These are phyloP conservation scores for Drosophila aldrichi DNA, from an alignment of 2,888 invertebrate genomes.

Conservation along the genomic window DNA sequence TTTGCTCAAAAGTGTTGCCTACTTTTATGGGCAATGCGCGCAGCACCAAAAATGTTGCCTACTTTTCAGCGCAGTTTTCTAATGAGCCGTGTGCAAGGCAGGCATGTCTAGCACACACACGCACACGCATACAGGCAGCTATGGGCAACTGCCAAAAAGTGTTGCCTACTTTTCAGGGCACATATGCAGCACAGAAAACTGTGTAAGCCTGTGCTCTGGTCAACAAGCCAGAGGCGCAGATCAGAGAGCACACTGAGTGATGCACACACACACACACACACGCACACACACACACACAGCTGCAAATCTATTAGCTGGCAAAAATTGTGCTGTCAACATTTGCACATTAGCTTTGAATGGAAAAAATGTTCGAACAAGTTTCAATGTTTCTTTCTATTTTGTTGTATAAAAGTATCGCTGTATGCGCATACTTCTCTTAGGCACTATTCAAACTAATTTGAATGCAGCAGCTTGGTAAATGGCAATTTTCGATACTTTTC, in stretches of 20 bases:
- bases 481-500: background rate
- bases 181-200: slow-evolving; percentile 10
- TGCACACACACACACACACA: background rate
- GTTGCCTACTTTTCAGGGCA: slow-evolving; percentile 35
- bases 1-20: slow-evolving; percentile 28
- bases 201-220: slow-evolving; percentile 5
- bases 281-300: background rate
- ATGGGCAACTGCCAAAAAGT: slow-evolving; percentile 12
- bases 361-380: slow-evolving; percentile 5
- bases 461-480: background rate
- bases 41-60: slow-evolving; percentile 25
- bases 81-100: background rate
- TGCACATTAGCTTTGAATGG: slow-evolving; percentile 16
- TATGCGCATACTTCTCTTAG: background rate
- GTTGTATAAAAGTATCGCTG: background rate
- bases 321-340: slow-evolving; percentile 37
- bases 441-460: slow-evolving; percentile 2
- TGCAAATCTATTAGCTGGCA: slow-evolving; percentile 4
- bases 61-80: slow-evolving; percentile 12
- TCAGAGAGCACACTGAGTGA: background rate
- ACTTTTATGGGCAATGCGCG: background rate
- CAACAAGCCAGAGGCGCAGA: background rate
- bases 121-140: too few species aligned
- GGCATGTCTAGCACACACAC: too few species aligned
- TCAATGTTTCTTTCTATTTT: background rate